A percentile compares a stretch with the other conserved stretches of the same genome.
Conservation (phyloP, 2,113 vertebrate genomes). For the Todiramphus saurophagus region DNA sequence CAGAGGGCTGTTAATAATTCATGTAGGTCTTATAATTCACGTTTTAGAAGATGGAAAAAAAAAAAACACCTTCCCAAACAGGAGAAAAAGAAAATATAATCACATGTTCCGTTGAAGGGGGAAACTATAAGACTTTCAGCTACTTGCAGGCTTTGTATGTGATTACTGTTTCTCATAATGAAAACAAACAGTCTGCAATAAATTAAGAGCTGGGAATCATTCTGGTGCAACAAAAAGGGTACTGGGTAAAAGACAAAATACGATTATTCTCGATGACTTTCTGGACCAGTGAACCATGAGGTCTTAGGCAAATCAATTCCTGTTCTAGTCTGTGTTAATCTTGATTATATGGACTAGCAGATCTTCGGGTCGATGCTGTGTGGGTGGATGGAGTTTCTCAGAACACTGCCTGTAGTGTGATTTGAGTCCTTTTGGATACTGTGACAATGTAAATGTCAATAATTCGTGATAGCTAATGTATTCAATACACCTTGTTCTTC, state of each 20-base stretch:
- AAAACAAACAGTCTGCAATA: neutral
- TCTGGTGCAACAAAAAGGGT: neutral
- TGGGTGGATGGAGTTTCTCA: neutral
- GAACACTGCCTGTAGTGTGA: neutral
- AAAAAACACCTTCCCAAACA: neutral
- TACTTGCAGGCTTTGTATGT: neutral
- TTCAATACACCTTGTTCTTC: neutral
- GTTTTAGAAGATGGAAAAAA: neutral
- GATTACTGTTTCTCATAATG: neutral
- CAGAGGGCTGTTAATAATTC: constrained; percentile 1
- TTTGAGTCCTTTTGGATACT: neutral
- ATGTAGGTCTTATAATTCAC: neutral
- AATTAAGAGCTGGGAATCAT: neutral
- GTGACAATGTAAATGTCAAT: neutral
- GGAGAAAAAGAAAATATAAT: neutral
- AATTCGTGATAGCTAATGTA: neutral
- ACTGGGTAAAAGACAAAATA: neutral
- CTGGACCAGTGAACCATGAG: neutral
- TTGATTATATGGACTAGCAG: neutral
- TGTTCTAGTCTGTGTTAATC: neutral
- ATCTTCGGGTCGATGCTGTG: neutral
- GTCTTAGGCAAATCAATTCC: neutral
- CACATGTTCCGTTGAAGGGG: neutral
- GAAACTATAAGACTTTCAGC: neutral
- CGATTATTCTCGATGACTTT: neutral